Evolutionary conservation across 2,888 invertebrate genomes (phyloP).

Genomic region (Amphiduros pacificus): DNA sequence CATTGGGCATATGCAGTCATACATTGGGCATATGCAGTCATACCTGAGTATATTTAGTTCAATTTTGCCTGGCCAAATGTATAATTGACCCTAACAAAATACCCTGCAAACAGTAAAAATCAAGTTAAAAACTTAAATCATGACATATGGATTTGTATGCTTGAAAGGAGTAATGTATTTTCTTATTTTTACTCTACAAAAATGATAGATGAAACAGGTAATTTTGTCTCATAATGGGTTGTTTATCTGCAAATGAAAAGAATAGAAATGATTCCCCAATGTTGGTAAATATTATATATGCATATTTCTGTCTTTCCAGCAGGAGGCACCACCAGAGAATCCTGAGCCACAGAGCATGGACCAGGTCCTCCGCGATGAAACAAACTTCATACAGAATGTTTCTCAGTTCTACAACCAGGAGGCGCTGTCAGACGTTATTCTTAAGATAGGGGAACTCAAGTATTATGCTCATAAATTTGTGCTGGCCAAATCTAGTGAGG

Average conservation of each 20-base stretch:
- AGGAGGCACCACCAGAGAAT: conserved; percentile 9
- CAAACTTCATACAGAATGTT: conserved; percentile 52
- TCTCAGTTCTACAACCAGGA: conserved; percentile 55
- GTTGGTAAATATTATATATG: too few relatives aligned
- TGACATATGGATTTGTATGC: too few relatives aligned
- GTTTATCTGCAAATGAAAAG: background rate
- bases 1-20: too few relatives aligned
- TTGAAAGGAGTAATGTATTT: background rate
- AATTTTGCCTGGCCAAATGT: too few relatives aligned
- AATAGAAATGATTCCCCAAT: too few relatives aligned
- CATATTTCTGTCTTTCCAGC: background rate
- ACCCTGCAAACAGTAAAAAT: too few relatives aligned
- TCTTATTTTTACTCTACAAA: background rate
- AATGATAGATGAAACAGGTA: background rate
- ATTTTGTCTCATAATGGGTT: background rate
- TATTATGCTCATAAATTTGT: conserved; percentile 57
- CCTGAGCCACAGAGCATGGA: conserved; percentile 15
- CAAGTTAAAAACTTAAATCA: too few relatives aligned
- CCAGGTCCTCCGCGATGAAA: conserved; percentile 48
- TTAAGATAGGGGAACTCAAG: conserved; percentile 43
- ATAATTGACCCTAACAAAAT: too few relatives aligned
- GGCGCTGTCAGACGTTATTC: conserved; percentile 51
- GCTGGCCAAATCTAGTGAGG: conserved; percentile 58
- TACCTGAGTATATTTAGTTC: too few relatives aligned
- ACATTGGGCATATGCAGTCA: too few relatives aligned